Percentiles rank a stretch among this genome's conserved stretches.
These are phyloP conservation scores for Eriocheir sinensis DNA, from an alignment of 1,140 invertebrate genomes.

Conservation along the genomic window DNA sequence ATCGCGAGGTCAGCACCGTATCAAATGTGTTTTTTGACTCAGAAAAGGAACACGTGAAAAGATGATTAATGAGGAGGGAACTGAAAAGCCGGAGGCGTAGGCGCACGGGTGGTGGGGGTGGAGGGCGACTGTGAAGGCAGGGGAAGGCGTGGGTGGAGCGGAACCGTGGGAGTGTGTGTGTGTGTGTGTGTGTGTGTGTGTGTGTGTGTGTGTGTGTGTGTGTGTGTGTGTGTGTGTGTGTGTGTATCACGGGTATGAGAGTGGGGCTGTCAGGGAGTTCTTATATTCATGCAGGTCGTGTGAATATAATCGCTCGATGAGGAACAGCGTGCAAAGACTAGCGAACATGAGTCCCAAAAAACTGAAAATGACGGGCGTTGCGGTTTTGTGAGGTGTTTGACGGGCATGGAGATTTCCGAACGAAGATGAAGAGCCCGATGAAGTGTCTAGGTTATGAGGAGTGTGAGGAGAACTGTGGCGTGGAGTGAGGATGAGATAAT, in stretches of 20 bases:
- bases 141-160: not conserved
- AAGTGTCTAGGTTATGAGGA: not conserved
- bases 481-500: not conserved
- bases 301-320: not conserved
- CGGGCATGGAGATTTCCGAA: not conserved
- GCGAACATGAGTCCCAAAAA: not conserved
- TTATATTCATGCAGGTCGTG: not conserved
- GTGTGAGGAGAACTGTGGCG: not conserved
- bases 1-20: conserved; percentile 53
- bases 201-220: not conserved
- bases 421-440: not conserved
- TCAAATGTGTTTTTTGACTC: conserved; percentile 59
- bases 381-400: not conserved
- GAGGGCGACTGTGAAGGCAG: not conserved
- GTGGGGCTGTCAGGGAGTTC: too few species aligned
- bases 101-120: not conserved
- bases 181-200: not conserved
- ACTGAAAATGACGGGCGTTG: not conserved
- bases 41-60: conserved; percentile 56
- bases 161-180: not conserved
- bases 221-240: not conserved
- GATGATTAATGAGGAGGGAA: conserved; percentile 62
- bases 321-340: conserved; percentile 1
- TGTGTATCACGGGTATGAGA: not conserved
- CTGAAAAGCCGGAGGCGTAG: conserved; percentile 50